Percentiles rank a stretch among this genome's conserved stretches.
Conservation (phyloP, 2,797 vertebrate species). For the Myotis vivesi region DNA sequence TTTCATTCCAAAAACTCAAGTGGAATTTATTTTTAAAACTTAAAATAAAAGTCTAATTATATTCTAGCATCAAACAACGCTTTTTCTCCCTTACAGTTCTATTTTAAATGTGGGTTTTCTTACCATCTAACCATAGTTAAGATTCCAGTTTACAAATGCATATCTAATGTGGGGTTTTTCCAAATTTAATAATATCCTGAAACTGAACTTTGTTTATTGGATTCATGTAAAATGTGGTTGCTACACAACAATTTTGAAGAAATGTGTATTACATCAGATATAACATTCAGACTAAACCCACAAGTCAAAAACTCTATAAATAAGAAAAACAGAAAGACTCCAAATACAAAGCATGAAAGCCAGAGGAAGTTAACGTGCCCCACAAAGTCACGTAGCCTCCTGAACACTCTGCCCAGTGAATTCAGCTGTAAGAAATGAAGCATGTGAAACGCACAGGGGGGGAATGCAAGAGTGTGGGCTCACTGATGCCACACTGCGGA, state of each 20-base stretch:
- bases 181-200: constrained; percentile 61
- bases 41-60: constrained; percentile 47
- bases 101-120: constrained; percentile 26
- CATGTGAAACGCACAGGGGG: neutral
- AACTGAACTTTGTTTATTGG: constrained; percentile 53
- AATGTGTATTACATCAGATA: constrained; percentile 48
- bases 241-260: constrained; percentile 59
- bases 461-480: neutral
- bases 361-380: neutral
- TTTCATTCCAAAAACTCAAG: constrained; percentile 42
- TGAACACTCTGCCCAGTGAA: neutral
- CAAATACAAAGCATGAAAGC: neutral
- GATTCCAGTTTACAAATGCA: constrained; percentile 51
- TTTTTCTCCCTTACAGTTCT: neutral
- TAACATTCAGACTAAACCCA: constrained; percentile 57
- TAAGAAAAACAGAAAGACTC: constrained; percentile 50
- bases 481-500: neutral
- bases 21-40: constrained; percentile 48
- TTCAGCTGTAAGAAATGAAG: constrained; percentile 28
- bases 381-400: neutral
- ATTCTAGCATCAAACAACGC: constrained; percentile 24
- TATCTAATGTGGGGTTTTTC: neutral
- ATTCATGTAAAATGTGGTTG: constrained; percentile 61
- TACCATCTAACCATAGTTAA: constrained; percentile 50
- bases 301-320: constrained; percentile 51